Evolutionary conservation across 2,113 vertebrate species (phyloP), one percentile per base, ranked within the genome.

Genomic region (Alouatta palliata): DNA sequence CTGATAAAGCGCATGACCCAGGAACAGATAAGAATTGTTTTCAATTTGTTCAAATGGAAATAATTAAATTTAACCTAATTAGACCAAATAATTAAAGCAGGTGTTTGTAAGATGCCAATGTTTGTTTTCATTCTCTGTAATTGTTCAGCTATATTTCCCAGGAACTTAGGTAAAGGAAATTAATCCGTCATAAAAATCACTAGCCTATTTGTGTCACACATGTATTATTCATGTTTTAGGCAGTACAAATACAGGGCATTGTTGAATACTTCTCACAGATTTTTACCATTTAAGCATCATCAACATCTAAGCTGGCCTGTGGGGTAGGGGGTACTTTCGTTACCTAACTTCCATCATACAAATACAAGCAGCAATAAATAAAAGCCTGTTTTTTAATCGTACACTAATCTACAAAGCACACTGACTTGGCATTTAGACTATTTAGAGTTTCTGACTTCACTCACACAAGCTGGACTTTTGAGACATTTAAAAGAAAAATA

Each of bases 51-150:
- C 96, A 77, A 92, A 96, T 88, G 80, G 88, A 85, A 96, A 96
- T 98, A 90, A 80, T 98, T 94, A 97, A 94, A 66, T 92, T 93
- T 96, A 93, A 97, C 89, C 66, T 96, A 98, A 98, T 98, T 97
- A 98, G 85, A 94, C 45, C 47, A 98, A 94, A 96, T 75, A 97
- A 98, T 85, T 93, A 98, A 98, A 97, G 84, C 83, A 97, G 1
- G 23, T 21, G 40, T 88, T 95, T 97, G 92, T 84, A 97, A 97
- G 71, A 79, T 96, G 91, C 79, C 94, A 92, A 17, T 49, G 45
- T 85, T 98, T 47, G 45, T 85, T 98, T 98, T 96, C 81, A 87
- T 96, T 97, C 64, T 94, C 87, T 91, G 11, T 93, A 95, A 95
- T 70, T 98, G 73, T 97, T 94, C 86, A 80, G 92, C 52, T 70